Evolutionary conservation across 1,140 invertebrate species (phyloP), one percentile per base, ranked within the genome.

Genomic region (Venturia canescens): DNA sequence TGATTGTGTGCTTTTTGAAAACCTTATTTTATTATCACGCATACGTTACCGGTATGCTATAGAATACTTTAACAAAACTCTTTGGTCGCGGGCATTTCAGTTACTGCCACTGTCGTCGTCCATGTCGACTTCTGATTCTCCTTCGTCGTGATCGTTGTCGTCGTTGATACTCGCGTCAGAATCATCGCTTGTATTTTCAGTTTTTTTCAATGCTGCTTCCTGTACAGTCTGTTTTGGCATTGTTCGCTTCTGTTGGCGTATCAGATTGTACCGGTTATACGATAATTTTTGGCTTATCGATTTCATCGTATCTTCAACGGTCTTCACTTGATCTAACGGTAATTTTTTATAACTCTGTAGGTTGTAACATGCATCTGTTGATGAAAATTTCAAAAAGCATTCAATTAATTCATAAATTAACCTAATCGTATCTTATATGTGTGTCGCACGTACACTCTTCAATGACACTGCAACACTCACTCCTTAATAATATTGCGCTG

Each of bases 371-470:
- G 31, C 31, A 34, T 34, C 31, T 34, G 31, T 34, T 34, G 31
- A 34, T 34, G 31, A 34, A 34, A 34, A 34, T 34, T 34, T 7
- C 48, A 11, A 50, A 50, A 18, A 50, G 48, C 4, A 16, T 50
- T 50, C 11, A 50, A 16, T 16, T 7, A 50, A 18, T 50, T 50
- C 48, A 16, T 50, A 13, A 34, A 34, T 71, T 71, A 4, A 48
- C 57, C 13, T 60, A 9, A 60, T 50, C 48, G n/a, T 1, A 9
- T 4, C 57, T 3, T 23, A 60, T 21, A 60, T 60, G 57, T n/a
- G 57, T 60, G 57, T 21, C 21, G 57, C 57, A 60, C 57, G 57
- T 60, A 60, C 57, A 60, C 57, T 11, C 57, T 60, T 60, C 57
- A 60, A 6, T 60, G 3, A n/a, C 6, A 60, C 57, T 16, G 57